phyloP scores from a whole-genome alignment of 1,140 invertebrate species.

The Calliopsis andreniformis region DNA sequence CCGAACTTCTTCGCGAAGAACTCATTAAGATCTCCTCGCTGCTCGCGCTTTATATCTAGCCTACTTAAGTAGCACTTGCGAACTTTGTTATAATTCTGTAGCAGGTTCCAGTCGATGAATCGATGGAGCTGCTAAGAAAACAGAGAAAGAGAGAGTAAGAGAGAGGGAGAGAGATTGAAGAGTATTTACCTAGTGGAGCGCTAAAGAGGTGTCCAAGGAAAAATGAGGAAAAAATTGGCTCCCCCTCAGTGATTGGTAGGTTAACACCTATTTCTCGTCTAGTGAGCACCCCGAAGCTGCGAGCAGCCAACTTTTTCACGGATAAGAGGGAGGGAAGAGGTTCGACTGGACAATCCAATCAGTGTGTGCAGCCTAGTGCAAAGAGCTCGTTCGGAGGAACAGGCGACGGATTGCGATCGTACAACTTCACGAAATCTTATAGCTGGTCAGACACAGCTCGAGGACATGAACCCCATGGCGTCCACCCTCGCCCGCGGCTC shows the following conservation, averaged over 20 bases:
- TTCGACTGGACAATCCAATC: conserved; percentile 47
- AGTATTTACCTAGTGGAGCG: too few species aligned
- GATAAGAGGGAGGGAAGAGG: background rate
- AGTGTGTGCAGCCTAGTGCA: conserved; percentile 17
- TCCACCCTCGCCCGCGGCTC: background rate
- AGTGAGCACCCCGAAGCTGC: background rate
- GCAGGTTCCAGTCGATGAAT: background rate
- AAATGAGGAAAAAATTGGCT: too few species aligned
- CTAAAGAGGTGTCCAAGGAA: too few species aligned
- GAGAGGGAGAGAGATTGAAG: too few species aligned
- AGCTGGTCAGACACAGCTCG: conserved; percentile 45
- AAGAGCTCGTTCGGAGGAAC: background rate
- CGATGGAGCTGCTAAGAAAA: background rate
- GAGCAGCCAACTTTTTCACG: background rate
- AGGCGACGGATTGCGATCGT: conserved; percentile 56
- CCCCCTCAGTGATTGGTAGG: too few species aligned
- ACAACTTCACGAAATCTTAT: conserved; percentile 66
- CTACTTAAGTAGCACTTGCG: conserved; percentile 18
- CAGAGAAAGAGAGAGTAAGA: too few species aligned
- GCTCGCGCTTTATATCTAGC: conserved; percentile 28
- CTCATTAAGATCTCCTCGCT: conserved; percentile 26
- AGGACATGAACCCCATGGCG: background rate
- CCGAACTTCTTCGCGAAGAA: conserved; percentile 22
- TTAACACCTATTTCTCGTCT: too few species aligned
- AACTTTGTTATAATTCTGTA: conserved; percentile 31